Conservation (phyloP, 2,888 invertebrate species). For the Drosophila dives region DNA sequence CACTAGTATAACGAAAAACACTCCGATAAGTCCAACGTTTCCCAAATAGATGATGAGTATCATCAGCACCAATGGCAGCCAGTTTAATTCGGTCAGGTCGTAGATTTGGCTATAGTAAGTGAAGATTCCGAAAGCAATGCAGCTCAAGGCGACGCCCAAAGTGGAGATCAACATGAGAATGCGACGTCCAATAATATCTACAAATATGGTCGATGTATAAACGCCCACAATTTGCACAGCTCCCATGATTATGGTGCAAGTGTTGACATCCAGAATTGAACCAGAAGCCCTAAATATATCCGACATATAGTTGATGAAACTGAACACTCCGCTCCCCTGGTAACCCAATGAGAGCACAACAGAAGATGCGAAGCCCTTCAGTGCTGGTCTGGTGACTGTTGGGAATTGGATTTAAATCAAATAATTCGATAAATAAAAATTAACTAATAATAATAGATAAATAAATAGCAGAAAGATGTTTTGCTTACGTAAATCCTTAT, state of each 20-base stretch:
- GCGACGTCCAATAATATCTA: constrained; percentile 81
- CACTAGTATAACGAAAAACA: constrained; percentile 81
- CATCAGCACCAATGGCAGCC: constrained; percentile 81
- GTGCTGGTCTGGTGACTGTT: constrained; percentile 71
- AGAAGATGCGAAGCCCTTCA: constrained; percentile 70
- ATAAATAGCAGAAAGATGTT: background rate
- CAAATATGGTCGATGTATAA: constrained; percentile 74
- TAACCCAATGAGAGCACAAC: constrained; percentile 70
- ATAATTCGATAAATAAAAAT: no score
- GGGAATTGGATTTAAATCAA: background rate
- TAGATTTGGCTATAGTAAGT: constrained; percentile 55
- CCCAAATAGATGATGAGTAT: constrained; percentile 76
- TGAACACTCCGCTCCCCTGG: constrained; percentile 79
- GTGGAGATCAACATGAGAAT: constrained; percentile 80
- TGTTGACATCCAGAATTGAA: constrained; percentile 77
- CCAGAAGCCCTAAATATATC: constrained; percentile 79
- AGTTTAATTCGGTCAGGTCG: constrained; percentile 65
- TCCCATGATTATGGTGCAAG: constrained; percentile 81
- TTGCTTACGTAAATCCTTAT: constrained; percentile 77
- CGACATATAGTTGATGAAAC: constrained; percentile 83
- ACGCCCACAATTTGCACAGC: constrained; percentile 80
- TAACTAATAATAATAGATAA: no score
- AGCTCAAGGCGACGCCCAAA: constrained; percentile 70
- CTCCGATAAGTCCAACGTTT: constrained; percentile 79
- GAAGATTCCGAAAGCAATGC: constrained; percentile 74